phyloP scores from a whole-genome alignment of 1,140 invertebrate genomes.

The Ctenoplectra terminalis region DNA sequence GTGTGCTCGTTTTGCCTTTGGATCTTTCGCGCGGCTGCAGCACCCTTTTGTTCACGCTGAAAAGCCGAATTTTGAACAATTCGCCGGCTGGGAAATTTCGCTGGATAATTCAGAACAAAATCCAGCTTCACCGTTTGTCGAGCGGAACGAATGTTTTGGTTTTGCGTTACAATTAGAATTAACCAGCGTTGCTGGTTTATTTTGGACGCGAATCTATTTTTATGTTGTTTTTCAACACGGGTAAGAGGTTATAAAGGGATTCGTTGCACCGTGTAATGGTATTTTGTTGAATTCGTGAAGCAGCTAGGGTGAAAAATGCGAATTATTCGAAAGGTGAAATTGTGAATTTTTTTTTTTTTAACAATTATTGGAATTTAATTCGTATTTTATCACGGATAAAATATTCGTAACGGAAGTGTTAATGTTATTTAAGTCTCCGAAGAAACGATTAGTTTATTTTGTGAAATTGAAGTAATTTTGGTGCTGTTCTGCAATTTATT shows the following conservation, averaged over 20 bases:
- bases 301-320: neutral
- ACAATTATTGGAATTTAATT: no score
- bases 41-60: constrained; percentile 9
- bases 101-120: constrained; percentile 27
- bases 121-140: neutral
- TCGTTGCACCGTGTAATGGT: neutral
- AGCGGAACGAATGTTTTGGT: constrained; percentile 23
- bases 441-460: neutral
- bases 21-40: constrained; percentile 19
- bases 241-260: neutral
- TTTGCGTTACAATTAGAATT: constrained; percentile 24
- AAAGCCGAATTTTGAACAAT: constrained; percentile 31
- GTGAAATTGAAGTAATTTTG: neutral
- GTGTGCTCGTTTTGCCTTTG: constrained; percentile 9
- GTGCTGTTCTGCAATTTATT: neutral
- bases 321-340: neutral
- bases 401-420: no score
- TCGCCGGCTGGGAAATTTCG: constrained; percentile 15
- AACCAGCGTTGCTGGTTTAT: neutral
- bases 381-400: no score
- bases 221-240: neutral
- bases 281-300: neutral
- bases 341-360: no score
- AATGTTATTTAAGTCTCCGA: no score
- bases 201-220: neutral